phyloP scores from a whole-genome alignment of 2,888 invertebrate genomes.

The Endomychus coccineus region DNA sequence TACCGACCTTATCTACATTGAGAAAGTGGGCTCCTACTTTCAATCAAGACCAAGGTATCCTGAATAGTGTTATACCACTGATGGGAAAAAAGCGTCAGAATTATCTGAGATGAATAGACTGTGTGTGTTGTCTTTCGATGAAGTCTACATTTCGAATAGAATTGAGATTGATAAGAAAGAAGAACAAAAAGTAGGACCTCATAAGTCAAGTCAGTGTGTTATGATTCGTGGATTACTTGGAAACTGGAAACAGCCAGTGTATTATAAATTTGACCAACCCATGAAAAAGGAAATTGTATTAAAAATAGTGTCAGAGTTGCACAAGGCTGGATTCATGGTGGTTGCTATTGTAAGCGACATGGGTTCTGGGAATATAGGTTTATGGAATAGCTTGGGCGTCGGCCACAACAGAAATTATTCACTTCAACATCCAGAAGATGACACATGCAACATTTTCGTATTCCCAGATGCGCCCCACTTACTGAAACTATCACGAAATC shows the following conservation, averaged over 20 bases:
- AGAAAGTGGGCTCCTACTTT: slow-evolving; percentile 13
- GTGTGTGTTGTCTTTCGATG: background rate
- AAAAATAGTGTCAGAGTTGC: background rate
- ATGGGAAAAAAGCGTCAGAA: slow-evolving; percentile 8
- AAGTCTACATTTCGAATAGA: background rate
- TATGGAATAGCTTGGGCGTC: slow-evolving; percentile 1
- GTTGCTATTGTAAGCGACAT: background rate
- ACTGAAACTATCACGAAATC: background rate
- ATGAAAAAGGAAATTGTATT: background rate
- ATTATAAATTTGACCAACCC: slow-evolving; percentile 1
- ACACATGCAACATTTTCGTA: background rate
- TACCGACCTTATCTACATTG: slow-evolving; percentile 14
- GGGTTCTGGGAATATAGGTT: background rate
- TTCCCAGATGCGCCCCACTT: background rate
- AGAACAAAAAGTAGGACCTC: background rate
- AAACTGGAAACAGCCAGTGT: slow-evolving; percentile 4
- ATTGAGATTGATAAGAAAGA: background rate
- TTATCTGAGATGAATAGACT: slow-evolving; percentile 8
- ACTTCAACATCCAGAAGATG: background rate
- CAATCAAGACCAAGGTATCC: slow-evolving; percentile 7
- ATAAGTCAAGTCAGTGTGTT: slow-evolving; percentile 1
- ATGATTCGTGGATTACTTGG: slow-evolving; percentile 2
- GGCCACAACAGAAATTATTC: slow-evolving; percentile 1
- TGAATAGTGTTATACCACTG: slow-evolving; percentile 11
- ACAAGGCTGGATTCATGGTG: background rate